Evolutionary conservation across 2,797 vertebrate genomes (phyloP), one percentile per base, ranked within the genome.

Genomic region (Spinus pinus): DNA sequence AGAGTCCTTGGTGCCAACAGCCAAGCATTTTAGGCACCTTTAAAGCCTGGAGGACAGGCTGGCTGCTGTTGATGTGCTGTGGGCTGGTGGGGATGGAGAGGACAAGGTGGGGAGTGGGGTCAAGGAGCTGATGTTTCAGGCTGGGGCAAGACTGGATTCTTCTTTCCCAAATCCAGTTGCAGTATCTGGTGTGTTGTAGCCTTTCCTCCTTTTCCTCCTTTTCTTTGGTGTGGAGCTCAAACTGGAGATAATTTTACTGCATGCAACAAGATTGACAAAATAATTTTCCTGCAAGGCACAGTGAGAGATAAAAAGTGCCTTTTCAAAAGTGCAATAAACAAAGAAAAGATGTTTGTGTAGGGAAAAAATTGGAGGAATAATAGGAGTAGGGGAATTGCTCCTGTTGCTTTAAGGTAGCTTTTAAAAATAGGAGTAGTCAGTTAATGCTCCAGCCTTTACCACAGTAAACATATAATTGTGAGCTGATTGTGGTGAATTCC

Each of bases 401-500:
- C 31, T 30, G 17, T 64, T 95, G 67, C 81, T 91, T 89, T 91
- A 87, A 95, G 60, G 79, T 91, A 58, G 77, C 39, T 83, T 91
- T 93, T 90, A 77, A 81, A 96, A 91, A 83, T 47, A 81, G 54
- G 19, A 72, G 5, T 20, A 69, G 72, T 60, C 67, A 91, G 49
- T 86, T 62, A 65, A n/a, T 49, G 50, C 56, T 95, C 2, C 9
- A 58, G 58, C 77, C 53, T 88, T 88, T 71, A 44, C 61, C 65
- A 27, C 44, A 72, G 37, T 51, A 87, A 94, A 87, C 60, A 50
- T 90, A 9, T 42, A 93, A 94, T 79, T 91, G 83, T 75, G 28
- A 86, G 49, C 73, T 88, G 71, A 84, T 90, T 79, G 71, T 57
- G 74, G 44, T 73, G 84, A 77, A 73, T 96, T 93, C 92, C 71